Evolutionary conservation across 1,140 invertebrate genomes (phyloP).

Genomic region (Lethocerus indicus): DNA sequence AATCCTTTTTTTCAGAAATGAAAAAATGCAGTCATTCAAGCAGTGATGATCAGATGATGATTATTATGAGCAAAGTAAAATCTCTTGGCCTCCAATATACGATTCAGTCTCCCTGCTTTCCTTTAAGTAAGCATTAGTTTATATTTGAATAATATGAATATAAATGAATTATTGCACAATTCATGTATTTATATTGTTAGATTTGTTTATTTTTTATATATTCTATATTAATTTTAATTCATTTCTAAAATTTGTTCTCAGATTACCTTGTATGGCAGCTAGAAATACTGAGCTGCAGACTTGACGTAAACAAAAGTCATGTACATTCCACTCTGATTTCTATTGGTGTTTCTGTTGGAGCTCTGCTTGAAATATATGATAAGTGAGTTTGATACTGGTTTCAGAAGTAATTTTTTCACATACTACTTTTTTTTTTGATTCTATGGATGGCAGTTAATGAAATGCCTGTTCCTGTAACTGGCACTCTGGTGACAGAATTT

Average conservation of each 20-base stretch:
- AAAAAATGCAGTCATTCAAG: constrained; percentile 21
- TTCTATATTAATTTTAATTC: neutral
- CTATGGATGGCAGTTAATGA: neutral
- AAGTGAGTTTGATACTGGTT: constrained; percentile 30
- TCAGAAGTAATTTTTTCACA: neutral
- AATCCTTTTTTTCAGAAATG: constrained; percentile 22
- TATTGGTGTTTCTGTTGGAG: constrained; percentile 49
- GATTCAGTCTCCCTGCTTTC: constrained; percentile 55
- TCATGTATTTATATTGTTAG: neutral
- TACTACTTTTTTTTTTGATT: neutral
- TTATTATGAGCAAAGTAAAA: constrained; percentile 55
- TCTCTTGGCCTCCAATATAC: constrained; percentile 51
- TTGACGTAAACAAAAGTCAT: constrained; percentile 42
- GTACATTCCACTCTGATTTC: constrained; percentile 49
- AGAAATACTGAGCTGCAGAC: constrained; percentile 51
- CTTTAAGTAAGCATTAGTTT: constrained; percentile 34
- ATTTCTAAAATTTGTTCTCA: constrained; percentile 23
- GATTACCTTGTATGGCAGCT: constrained; percentile 56
- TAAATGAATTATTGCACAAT: neutral
- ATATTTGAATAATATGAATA: neutral
- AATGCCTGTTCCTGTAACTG: neutral
- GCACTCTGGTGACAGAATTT: neutral
- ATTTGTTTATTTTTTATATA: neutral
- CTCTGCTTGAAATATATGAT: constrained; percentile 53
- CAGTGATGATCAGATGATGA: constrained; percentile 41